Percentiles rank a stretch among this genome's conserved stretches.
phyloP scores from a whole-genome alignment of 2,888 invertebrate genomes.

The Pediacus dermestoides region DNA sequence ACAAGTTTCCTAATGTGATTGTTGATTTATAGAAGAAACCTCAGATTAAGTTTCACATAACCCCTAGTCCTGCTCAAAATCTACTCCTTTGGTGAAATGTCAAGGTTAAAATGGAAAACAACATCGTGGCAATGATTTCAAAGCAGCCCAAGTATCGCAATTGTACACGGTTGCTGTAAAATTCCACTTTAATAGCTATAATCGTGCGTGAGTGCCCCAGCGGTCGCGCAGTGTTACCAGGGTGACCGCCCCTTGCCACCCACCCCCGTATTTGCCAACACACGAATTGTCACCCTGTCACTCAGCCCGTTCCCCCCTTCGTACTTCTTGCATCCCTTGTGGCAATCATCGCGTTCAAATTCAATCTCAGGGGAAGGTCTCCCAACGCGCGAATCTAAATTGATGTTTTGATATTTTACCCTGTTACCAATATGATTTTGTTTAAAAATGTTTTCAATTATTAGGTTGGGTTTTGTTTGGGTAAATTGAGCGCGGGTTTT shows the following conservation, averaged over 20 bases:
- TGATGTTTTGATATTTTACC: conserved; percentile 36
- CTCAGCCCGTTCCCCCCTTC: conserved; percentile 5
- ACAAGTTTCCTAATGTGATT: no score
- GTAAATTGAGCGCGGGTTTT: background rate
- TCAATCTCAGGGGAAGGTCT: conserved; percentile 36
- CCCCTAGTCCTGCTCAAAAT: no score
- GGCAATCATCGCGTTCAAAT: conserved; percentile 32
- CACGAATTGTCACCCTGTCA: conserved; percentile 34
- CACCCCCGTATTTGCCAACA: conserved; percentile 41
- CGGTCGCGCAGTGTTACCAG: conserved; percentile 44
- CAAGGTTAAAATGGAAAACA: no score
- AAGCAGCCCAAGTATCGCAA: conserved; percentile 36
- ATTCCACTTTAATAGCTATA: conserved; percentile 48
- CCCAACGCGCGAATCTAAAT: conserved; percentile 30
- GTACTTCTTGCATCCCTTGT: conserved; percentile 10
- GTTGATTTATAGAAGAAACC: no score
- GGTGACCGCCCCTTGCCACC: conserved; percentile 39
- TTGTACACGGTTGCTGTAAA: conserved; percentile 39
- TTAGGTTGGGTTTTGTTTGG: conserved; percentile 14
- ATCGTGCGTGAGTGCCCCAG: conserved; percentile 45
- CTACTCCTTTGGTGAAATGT: no score
- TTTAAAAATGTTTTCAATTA: conserved; percentile 29
- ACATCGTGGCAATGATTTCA: no score
- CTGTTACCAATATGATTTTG: conserved; percentile 16
- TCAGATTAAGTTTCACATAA: no score